phyloP scores from a whole-genome alignment of 1,140 invertebrate species.

The Proales similis region DNA sequence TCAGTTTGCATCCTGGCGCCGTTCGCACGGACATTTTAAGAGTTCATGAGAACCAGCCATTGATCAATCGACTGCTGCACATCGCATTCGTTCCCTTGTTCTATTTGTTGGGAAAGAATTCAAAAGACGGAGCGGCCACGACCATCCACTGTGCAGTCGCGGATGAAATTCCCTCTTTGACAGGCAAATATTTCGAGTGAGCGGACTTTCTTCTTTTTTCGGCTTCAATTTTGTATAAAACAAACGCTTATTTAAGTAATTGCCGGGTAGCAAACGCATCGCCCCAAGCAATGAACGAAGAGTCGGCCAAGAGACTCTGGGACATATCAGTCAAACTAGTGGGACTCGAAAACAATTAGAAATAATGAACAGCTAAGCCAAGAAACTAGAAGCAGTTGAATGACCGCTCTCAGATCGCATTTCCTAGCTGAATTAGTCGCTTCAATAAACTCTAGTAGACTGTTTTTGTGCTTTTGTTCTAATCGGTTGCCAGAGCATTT shows the following conservation, averaged over 20 bases:
- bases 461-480: no score
- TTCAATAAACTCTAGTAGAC: no score
- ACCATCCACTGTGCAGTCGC: slow-evolving; percentile 15
- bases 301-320: slow-evolving; percentile 13
- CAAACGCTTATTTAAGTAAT: no score
- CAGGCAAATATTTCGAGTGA: slow-evolving; percentile 21
- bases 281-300: slow-evolving; percentile 18
- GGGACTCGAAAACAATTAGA: slow-evolving; percentile 2
- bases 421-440: no score
- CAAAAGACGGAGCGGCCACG: slow-evolving; percentile 12
- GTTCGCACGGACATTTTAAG: slow-evolving; percentile 1
- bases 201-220: no score
- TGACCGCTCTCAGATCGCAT: no score
- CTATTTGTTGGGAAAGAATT: slow-evolving; percentile 40
- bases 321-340: neutral
- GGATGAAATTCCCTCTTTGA: neutral
- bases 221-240: no score
- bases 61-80: slow-evolving; percentile 2
- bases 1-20: slow-evolving; percentile 13
- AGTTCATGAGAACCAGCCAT: neutral
- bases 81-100: neutral
- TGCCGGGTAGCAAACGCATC: neutral
- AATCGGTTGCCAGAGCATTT: no score
- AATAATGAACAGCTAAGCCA: no score
- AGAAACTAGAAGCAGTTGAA: no score